A percentile compares a stretch with the other conserved stretches of the same genome.
phyloP scores from a whole-genome alignment of 2,113 vertebrate genomes.

The Gopherus evgoodei region DNA sequence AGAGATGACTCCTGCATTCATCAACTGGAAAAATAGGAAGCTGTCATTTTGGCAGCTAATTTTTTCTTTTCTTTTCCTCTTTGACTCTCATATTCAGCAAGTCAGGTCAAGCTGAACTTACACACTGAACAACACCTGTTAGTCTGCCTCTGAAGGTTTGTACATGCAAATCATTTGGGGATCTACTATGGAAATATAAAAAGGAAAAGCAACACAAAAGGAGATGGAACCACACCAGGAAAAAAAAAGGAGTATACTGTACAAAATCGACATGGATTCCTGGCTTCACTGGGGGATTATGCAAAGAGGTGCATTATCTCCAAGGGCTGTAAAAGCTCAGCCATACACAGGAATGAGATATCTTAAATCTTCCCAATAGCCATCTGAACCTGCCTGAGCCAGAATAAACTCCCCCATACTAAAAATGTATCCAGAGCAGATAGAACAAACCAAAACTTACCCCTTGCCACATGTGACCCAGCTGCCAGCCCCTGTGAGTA shows the following conservation, averaged over 20 bases:
- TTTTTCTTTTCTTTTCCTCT: background rate
- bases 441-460: background rate
- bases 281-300: too few species aligned
- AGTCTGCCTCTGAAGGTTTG: background rate
- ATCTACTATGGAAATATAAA: background rate
- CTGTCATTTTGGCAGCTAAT: background rate
- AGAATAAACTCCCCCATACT: background rate
- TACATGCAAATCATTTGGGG: background rate
- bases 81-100: background rate
- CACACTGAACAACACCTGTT: background rate
- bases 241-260: background rate
- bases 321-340: background rate
- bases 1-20: constrained; percentile 46
- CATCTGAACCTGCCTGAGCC: background rate
- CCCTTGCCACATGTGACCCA: background rate
- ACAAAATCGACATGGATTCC: too few species aligned
- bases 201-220: background rate
- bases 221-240: background rate
- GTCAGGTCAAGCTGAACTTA: background rate
- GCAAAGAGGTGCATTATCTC: background rate
- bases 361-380: background rate
- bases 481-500: too few species aligned
- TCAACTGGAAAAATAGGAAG: constrained; percentile 14
- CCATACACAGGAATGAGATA: background rate
- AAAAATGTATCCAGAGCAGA: background rate